phyloP scores from a whole-genome alignment of 2,888 invertebrate species.

The Drosophila melanosoma region DNA sequence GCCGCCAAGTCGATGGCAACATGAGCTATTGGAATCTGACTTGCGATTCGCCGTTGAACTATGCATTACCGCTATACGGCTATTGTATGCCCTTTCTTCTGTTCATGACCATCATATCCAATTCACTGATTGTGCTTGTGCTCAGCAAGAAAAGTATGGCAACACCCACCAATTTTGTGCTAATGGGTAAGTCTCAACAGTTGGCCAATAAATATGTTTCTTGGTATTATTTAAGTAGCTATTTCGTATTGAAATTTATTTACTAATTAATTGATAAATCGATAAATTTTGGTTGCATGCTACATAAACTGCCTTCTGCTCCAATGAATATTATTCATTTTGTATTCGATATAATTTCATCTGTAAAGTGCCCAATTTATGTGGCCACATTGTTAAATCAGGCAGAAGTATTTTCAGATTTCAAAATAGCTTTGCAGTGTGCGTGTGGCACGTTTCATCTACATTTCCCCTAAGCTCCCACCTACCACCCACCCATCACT shows the following conservation, averaged over 20 bases:
- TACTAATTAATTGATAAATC: neutral
- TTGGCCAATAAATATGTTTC: neutral
- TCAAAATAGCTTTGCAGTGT: conserved; percentile 67
- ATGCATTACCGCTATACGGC: conserved; percentile 84
- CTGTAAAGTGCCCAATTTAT: conserved; percentile 43
- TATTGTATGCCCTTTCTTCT: conserved; percentile 91
- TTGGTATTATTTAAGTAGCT: neutral
- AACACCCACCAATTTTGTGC: conserved; percentile 95
- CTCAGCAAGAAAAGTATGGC: conserved; percentile 95
- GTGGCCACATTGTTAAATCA: conserved; percentile 69
- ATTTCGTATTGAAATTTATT: no score
- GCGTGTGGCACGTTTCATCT: conserved; percentile 48
- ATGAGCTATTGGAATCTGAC: conserved; percentile 84
- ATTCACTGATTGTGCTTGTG: conserved; percentile 95
- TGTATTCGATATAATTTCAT: conserved; percentile 51
- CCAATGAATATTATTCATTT: conserved; percentile 66
- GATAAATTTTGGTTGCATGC: neutral
- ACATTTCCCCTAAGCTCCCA: neutral
- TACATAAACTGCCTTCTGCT: neutral
- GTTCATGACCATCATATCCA: conserved; percentile 94
- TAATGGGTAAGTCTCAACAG: conserved; percentile 88
- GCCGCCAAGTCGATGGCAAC: conserved; percentile 71
- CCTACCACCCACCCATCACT: neutral
- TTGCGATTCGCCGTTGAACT: conserved; percentile 83
- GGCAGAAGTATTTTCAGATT: conserved; percentile 73